Percentiles rank a stretch among this genome's conserved stretches.
These are phyloP conservation scores for Disparrhopalites patrizii DNA, from an alignment of 2,888 invertebrate species.

Conservation along the genomic window DNA sequence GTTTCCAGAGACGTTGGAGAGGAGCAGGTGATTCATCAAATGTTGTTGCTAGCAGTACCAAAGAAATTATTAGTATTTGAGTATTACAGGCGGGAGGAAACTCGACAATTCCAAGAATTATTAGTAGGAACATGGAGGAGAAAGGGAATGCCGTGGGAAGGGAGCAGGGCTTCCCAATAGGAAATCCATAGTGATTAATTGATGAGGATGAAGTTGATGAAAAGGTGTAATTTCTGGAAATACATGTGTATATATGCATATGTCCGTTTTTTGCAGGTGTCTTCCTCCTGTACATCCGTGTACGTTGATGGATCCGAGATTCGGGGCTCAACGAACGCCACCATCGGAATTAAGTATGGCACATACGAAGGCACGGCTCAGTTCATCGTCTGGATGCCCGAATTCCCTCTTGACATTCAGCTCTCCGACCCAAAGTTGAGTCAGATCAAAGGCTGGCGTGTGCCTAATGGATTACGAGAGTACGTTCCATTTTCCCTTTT, in stretches of 20 bases:
- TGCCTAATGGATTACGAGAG: conserved; percentile 66
- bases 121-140: too few relatives aligned
- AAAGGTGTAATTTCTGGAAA: too few relatives aligned
- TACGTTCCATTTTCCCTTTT: conserved; percentile 27
- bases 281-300: conserved; percentile 91
- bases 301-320: conserved; percentile 95
- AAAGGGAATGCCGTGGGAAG: background rate
- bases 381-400: conserved; percentile 96
- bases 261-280: conserved; percentile 72
- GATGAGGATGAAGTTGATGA: too few relatives aligned
- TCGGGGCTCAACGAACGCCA: conserved; percentile 89
- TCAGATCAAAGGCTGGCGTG: conserved; percentile 92
- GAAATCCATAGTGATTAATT: too few relatives aligned
- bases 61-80: background rate
- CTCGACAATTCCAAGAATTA: too few relatives aligned
- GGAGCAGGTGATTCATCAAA: too few relatives aligned
- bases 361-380: conserved; percentile 82
- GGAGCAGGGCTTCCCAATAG: too few relatives aligned
- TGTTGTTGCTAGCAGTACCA: too few relatives aligned
- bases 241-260: too few relatives aligned
- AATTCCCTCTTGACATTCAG: conserved; percentile 84
- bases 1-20: too few relatives aligned
- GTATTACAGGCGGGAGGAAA: background rate
- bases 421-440: conserved; percentile 84
- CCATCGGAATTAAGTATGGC: conserved; percentile 86